phyloP scores from a whole-genome alignment of 2,888 invertebrate genomes.

The Orthosia gothica region DNA sequence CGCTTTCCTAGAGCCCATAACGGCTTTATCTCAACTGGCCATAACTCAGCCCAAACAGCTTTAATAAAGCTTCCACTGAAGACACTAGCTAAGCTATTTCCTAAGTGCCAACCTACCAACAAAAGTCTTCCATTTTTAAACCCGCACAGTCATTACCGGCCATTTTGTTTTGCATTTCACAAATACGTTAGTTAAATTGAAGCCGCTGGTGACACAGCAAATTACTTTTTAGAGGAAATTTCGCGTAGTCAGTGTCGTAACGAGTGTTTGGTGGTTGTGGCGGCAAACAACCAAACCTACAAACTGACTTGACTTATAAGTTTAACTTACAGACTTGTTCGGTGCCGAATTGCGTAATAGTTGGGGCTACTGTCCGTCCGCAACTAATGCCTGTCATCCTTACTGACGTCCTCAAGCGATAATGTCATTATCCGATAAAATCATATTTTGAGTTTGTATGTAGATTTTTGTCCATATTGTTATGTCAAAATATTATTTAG shows the following conservation, averaged over 20 bases:
- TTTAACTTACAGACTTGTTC: constrained; percentile 81
- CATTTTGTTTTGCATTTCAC: constrained; percentile 85
- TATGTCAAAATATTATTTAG: too few species aligned
- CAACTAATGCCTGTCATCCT: constrained; percentile 33
- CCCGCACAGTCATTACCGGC: constrained; percentile 82
- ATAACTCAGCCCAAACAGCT: constrained; percentile 67
- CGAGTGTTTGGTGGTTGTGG: constrained; percentile 74
- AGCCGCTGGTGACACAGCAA: constrained; percentile 84
- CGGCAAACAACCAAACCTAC: constrained; percentile 83
- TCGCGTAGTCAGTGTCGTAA: constrained; percentile 85
- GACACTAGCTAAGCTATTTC: constrained; percentile 61
- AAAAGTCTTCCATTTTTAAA: constrained; percentile 75
- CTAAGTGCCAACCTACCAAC: constrained; percentile 65
- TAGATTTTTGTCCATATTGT: too few species aligned
- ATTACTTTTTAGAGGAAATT: constrained; percentile 86
- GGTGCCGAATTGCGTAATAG: constrained; percentile 75
- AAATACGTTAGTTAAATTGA: constrained; percentile 80
- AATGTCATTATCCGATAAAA: too few species aligned
- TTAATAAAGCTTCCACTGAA: constrained; percentile 64
- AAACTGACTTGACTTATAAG: constrained; percentile 83
- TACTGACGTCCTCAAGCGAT: too few species aligned
- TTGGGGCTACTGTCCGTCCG: constrained; percentile 40
- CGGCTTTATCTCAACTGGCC: constrained; percentile 47
- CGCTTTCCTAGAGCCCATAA: constrained; percentile 11
- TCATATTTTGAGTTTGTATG: too few species aligned